Evolutionary conservation across 2,888 invertebrate genomes (phyloP).

Genomic region (Sepioteuthis lessoniana): DNA sequence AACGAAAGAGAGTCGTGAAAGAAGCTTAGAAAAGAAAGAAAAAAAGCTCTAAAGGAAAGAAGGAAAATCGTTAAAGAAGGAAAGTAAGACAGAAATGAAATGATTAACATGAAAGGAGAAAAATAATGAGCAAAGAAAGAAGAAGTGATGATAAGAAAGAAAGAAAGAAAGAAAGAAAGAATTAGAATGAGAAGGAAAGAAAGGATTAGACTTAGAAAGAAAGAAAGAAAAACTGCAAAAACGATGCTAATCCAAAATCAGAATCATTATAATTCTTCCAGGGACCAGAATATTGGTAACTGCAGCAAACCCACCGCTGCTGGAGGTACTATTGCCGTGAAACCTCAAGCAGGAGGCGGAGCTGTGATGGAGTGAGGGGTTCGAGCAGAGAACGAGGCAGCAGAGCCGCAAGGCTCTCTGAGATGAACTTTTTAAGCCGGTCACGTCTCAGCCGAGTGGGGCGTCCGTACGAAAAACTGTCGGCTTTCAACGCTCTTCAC

Average conservation of each 20-base stretch:
- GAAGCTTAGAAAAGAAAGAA: too few species aligned
- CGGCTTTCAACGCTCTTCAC: slow-evolving; percentile 7
- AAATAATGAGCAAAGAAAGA: neutral
- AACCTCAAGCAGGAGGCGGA: slow-evolving; percentile 5
- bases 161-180: neutral
- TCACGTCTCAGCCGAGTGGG: neutral
- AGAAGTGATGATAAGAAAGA: neutral
- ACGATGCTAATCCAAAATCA: neutral
- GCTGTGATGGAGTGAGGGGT: slow-evolving; percentile 17
- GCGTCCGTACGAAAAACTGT: slow-evolving; percentile 14
- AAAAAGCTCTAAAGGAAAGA: too few species aligned
- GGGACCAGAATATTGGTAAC: neutral
- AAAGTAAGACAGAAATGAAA: neutral
- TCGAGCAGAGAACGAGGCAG: slow-evolving; percentile 5
- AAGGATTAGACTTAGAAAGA: neutral
- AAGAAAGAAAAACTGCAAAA: neutral
- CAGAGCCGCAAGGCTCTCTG: slow-evolving; percentile 10
- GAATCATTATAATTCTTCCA: neutral
- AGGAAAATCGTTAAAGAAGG: too few species aligned
- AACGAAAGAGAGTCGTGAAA: too few species aligned
- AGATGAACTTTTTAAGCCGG: neutral
- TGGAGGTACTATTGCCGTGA: slow-evolving; percentile 33
- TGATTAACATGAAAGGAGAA: neutral
- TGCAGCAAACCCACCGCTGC: neutral
- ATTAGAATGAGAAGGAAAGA: neutral